These are phyloP conservation scores for Apteryx mantelli DNA, from an alignment of 2,113 vertebrate genomes.

Conservation along the genomic window DNA sequence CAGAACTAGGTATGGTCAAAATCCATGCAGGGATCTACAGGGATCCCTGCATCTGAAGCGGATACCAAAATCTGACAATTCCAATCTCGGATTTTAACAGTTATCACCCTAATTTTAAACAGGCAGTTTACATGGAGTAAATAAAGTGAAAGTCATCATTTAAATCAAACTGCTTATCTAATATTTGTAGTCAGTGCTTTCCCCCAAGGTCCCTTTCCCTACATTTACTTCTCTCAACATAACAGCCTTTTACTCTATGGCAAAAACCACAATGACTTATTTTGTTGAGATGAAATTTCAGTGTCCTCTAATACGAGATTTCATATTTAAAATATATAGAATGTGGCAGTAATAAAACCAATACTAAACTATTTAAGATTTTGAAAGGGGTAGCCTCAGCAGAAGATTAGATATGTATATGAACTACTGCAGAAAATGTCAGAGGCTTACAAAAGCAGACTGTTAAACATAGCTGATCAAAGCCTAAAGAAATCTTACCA, in stretches of 20 bases:
- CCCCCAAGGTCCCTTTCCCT: not conserved
- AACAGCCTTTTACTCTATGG: not conserved
- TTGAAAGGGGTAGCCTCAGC: not conserved
- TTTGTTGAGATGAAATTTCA: not conserved
- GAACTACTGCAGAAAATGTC: not conserved
- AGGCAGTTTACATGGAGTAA: not conserved
- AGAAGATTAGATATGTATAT: not conserved
- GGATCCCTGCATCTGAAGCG: not conserved
- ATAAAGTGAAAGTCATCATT: not conserved
- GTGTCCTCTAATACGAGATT: not conserved
- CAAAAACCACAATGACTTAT: not conserved
- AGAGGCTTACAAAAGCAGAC: not conserved
- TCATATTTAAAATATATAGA: not conserved
- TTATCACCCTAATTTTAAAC: not conserved
- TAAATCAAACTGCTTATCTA: not conserved
- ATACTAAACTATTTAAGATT: not conserved
- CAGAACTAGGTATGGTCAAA: not conserved
- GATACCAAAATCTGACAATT: not conserved
- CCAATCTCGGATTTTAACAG: not conserved
- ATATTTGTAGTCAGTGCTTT: not conserved
- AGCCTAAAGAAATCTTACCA: slow-evolving; percentile 79
- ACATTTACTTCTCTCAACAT: not conserved
- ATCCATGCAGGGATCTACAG: not conserved
- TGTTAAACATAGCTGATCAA: not conserved
- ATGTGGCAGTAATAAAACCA: not conserved